These are phyloP conservation scores for Cardiocondyla obscurior DNA, from an alignment of 1,140 invertebrate species.

Conservation along the genomic window DNA sequence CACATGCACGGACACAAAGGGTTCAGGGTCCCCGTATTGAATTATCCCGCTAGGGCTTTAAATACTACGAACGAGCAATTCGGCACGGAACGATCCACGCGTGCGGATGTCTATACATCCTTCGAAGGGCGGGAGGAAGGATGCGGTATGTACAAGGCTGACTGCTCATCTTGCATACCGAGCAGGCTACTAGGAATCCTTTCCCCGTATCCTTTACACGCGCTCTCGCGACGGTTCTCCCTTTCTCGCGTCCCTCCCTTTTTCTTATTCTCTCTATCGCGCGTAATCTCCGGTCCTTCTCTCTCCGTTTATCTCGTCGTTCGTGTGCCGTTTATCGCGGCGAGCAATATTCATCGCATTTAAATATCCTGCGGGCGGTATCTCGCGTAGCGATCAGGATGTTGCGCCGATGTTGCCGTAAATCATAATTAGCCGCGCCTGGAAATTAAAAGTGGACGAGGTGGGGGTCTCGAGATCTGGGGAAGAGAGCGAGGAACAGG, in stretches of 20 bases:
- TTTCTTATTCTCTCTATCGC: neutral
- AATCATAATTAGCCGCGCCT: constrained; percentile 82
- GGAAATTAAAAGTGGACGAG: constrained; percentile 77
- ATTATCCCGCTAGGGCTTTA: constrained; percentile 45
- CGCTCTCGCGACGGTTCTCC: constrained; percentile 64
- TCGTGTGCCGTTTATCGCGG: constrained; percentile 76
- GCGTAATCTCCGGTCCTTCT: constrained; percentile 21
- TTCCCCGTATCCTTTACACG: constrained; percentile 72
- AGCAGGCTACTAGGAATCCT: constrained; percentile 76
- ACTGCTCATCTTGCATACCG: constrained; percentile 74
- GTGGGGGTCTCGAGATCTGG: neutral
- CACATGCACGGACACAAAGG: constrained; percentile 28
- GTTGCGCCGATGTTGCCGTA: constrained; percentile 80
- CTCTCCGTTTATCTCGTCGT: constrained; percentile 63
- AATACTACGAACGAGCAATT: constrained; percentile 47
- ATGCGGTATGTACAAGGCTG: constrained; percentile 68
- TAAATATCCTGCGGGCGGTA: constrained; percentile 80
- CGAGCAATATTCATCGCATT: constrained; percentile 81
- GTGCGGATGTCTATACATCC: constrained; percentile 61
- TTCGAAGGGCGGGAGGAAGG: constrained; percentile 52
- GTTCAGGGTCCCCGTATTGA: constrained; percentile 31
- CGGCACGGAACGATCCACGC: constrained; percentile 57
- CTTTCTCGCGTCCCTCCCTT: constrained; percentile 8
- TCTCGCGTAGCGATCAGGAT: constrained; percentile 81
- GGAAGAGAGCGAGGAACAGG: neutral